A percentile compares a stretch with the other conserved stretches of the same genome.
Conservation (phyloP, 2,888 invertebrate species). For the Unio delphinus region DNA sequence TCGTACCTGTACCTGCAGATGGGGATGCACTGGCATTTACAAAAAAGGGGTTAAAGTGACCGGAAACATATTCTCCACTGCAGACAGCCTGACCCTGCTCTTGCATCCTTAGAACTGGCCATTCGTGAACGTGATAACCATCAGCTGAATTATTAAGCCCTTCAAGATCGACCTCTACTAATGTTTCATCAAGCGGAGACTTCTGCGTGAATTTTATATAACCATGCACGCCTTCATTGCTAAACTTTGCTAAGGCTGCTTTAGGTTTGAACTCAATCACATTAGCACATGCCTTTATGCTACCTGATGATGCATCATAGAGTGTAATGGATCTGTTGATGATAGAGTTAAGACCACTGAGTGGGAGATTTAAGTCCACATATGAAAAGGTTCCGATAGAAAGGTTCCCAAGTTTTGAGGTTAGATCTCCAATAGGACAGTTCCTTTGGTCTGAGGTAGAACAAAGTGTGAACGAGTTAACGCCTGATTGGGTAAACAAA, state of each 20-base stretch:
- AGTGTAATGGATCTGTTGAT: slow-evolving; percentile 38
- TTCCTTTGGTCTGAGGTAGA: slow-evolving; percentile 13
- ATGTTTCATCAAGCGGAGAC: slow-evolving; percentile 82
- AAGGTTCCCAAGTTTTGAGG: slow-evolving; percentile 43
- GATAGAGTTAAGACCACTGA: slow-evolving; percentile 37
- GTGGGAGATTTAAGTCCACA: slow-evolving; percentile 42
- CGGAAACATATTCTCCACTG: slow-evolving; percentile 78
- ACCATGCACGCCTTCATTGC: slow-evolving; percentile 82
- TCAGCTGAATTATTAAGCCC: slow-evolving; percentile 67
- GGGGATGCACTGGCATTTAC: slow-evolving; percentile 72
- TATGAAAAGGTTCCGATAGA: slow-evolving; percentile 26
- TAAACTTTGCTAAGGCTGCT: slow-evolving; percentile 57
- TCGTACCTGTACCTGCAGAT: slow-evolving; percentile 78
- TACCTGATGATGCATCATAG: slow-evolving; percentile 3
- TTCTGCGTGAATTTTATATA: slow-evolving; percentile 84
- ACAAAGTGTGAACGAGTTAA: slow-evolving; percentile 19
- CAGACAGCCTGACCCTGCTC: slow-evolving; percentile 49
- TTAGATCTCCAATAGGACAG: slow-evolving; percentile 51
- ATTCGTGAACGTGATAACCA: slow-evolving; percentile 72
- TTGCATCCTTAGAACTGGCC: slow-evolving; percentile 68
- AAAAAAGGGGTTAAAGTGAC: slow-evolving; percentile 82
- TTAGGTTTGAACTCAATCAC: slow-evolving; percentile 72
- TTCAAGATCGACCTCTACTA: slow-evolving; percentile 74
- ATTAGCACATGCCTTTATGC: slow-evolving; percentile 79
- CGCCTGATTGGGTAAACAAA: slow-evolving; percentile 29